A percentile compares a stretch with the other conserved stretches of the same genome.
Conservation (phyloP, 2,113 vertebrate species). For the Chaenocephalus aceratus region DNA sequence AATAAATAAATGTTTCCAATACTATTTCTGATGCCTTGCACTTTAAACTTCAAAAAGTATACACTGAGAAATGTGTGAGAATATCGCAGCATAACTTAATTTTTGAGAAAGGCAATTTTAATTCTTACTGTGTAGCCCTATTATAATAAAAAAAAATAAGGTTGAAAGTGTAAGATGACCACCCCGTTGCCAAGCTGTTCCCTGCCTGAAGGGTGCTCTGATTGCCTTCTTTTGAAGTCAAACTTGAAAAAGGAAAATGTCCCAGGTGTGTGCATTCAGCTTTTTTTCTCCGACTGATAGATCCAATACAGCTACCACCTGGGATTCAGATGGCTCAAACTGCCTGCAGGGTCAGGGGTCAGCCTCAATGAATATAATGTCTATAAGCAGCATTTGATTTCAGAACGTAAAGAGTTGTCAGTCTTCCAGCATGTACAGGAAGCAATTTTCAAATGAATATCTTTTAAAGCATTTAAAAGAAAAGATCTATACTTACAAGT, state of each 20-base stretch:
- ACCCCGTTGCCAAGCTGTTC: not conserved
- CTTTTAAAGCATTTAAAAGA: constrained; percentile 23
- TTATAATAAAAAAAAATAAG: not conserved
- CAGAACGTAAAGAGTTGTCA: not conserved
- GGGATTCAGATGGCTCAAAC: constrained; percentile 41
- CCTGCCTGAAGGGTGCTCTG: constrained; percentile 23
- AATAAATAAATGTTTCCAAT: not conserved
- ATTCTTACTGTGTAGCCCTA: not conserved
- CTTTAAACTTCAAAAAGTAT: constrained; percentile 4
- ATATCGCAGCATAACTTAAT: not conserved
- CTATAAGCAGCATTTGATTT: not conserved
- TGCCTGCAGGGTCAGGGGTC: constrained; percentile 53
- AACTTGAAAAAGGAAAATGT: not conserved
- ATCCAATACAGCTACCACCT: constrained; percentile 31
- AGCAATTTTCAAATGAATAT: not conserved
- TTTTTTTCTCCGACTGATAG: constrained; percentile 24
- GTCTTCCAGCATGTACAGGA: not conserved
- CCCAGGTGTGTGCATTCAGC: constrained; percentile 36
- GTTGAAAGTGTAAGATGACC: constrained; percentile 24
- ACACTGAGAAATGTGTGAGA: not conserved
- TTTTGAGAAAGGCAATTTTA: not conserved
- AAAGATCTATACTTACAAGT: constrained; percentile 66
- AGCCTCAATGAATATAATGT: not conserved
- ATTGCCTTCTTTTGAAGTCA: constrained; percentile 16
- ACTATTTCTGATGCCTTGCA: not conserved